Evolutionary conservation across 2,888 invertebrate genomes (phyloP).

Genomic region (Mesorhabditis belari): DNA sequence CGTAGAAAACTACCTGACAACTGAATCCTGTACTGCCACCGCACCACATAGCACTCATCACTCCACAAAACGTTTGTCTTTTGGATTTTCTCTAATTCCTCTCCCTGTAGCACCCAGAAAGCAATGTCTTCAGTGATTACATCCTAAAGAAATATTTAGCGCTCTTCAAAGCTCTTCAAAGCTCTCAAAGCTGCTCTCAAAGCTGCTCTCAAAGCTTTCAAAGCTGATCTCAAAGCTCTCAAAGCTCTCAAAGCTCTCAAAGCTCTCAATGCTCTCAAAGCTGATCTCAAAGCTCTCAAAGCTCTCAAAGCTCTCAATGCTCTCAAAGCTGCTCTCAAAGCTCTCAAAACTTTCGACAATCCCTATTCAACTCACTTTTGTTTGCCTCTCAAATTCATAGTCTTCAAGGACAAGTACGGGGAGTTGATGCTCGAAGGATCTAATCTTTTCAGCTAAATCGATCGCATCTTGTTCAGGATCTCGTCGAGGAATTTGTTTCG

Average conservation of each 20-base stretch:
- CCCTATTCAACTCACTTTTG: background rate
- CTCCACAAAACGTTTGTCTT: slow-evolving; percentile 20
- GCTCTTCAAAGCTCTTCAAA: too few relatives aligned
- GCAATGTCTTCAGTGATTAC: slow-evolving; percentile 32
- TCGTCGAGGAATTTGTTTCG: background rate
- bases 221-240: too few relatives aligned
- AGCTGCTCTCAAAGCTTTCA: too few relatives aligned
- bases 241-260: too few relatives aligned
- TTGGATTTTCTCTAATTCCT: slow-evolving; percentile 20
- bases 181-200: too few relatives aligned
- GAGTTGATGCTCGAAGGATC: background rate
- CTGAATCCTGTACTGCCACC: slow-evolving; percentile 44
- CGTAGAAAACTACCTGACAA: slow-evolving; percentile 22
- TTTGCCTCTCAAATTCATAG: background rate
- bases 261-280: too few relatives aligned
- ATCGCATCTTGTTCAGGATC: background rate
- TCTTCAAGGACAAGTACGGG: background rate
- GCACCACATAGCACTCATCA: slow-evolving; percentile 37
- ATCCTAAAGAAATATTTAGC: too few relatives aligned
- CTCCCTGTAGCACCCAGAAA: slow-evolving; percentile 29
- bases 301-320: too few relatives aligned
- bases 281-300: too few relatives aligned
- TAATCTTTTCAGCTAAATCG: background rate
- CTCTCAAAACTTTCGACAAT: too few relatives aligned
- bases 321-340: too few relatives aligned